These are phyloP conservation scores for Scaptomyza montana DNA, from an alignment of 1,140 invertebrate genomes.

Conservation along the genomic window DNA sequence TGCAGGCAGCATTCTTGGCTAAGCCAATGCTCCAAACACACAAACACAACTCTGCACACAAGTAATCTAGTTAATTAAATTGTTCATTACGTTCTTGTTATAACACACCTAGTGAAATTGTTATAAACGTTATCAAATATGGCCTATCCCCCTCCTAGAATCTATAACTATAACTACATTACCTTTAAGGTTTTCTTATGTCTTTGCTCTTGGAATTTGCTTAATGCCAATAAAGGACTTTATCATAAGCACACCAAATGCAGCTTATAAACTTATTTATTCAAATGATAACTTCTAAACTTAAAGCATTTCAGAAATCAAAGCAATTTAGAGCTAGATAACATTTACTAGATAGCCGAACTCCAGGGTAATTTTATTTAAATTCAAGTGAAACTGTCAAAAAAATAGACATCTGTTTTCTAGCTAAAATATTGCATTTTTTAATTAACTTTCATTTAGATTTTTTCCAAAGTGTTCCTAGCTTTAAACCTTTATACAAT, in stretches of 20 bases:
- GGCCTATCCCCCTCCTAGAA: conserved; percentile 35
- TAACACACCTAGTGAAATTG: conserved; percentile 59
- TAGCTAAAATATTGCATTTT: too few relatives aligned
- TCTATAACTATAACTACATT: conserved; percentile 48
- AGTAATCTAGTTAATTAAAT: conserved; percentile 42
- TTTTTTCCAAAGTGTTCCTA: neutral
- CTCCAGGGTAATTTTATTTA: neutral
- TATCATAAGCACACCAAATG: conserved; percentile 51
- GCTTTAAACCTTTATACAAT: neutral
- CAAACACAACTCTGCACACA: conserved; percentile 12
- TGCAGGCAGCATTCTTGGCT: conserved; percentile 4
- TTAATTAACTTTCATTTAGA: neutral
- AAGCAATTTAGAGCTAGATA: too few relatives aligned
- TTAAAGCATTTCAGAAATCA: too few relatives aligned
- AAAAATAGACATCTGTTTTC: too few relatives aligned
- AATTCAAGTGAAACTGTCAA: too few relatives aligned
- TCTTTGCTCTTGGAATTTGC: conserved; percentile 46
- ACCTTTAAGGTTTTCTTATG: conserved; percentile 28
- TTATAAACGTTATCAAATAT: conserved; percentile 70
- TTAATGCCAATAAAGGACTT: conserved; percentile 76
- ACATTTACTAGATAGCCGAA: too few relatives aligned
- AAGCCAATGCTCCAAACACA: conserved; percentile 8
- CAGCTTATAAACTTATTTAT: neutral
- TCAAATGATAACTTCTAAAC: neutral
- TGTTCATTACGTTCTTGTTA: conserved; percentile 58